A percentile compares a stretch with the other conserved stretches of the same genome.
Evolutionary conservation across 2,888 invertebrate species (phyloP).

Genomic region (Caenorhabditis doughertyi): DNA sequence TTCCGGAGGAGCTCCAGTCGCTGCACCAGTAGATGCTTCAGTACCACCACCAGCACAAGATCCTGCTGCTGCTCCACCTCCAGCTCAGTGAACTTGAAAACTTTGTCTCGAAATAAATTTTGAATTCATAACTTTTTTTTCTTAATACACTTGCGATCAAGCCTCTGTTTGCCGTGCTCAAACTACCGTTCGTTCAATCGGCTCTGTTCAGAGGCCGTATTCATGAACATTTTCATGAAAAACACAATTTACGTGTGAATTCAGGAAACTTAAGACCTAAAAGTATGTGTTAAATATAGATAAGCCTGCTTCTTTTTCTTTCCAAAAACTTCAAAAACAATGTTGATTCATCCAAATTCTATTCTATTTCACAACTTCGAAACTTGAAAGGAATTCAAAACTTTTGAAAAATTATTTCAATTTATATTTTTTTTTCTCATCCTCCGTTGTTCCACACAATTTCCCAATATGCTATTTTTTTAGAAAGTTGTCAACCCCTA

Average conservation of each 20-base stretch:
- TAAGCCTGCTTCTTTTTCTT: too few relatives aligned
- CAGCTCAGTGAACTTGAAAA: constrained; percentile 19
- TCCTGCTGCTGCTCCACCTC: constrained; percentile 17
- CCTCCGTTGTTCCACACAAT: constrained; percentile 26
- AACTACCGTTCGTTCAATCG: too few relatives aligned
- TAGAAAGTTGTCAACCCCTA: constrained; percentile 44
- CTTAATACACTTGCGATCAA: too few relatives aligned
- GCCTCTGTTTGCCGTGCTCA: too few relatives aligned
- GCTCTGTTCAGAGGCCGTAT: too few relatives aligned
- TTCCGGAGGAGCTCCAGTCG: constrained; percentile 21
- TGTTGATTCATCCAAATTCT: too few relatives aligned
- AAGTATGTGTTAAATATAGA: too few relatives aligned
- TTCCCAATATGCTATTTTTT: constrained; percentile 26
- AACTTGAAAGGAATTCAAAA: neutral
- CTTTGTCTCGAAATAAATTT: constrained; percentile 1
- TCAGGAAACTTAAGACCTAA: too few relatives aligned
- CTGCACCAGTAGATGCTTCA: constrained; percentile 21
- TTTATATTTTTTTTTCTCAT: neutral
- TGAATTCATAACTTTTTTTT: neutral
- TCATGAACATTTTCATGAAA: too few relatives aligned
- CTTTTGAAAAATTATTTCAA: neutral
- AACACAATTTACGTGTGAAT: too few relatives aligned
- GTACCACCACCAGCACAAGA: constrained; percentile 25
- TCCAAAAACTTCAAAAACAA: too few relatives aligned
- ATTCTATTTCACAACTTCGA: neutral